Evolutionary conservation across 2,113 vertebrate genomes (phyloP).

Genomic region (Climacteris rufus): DNA sequence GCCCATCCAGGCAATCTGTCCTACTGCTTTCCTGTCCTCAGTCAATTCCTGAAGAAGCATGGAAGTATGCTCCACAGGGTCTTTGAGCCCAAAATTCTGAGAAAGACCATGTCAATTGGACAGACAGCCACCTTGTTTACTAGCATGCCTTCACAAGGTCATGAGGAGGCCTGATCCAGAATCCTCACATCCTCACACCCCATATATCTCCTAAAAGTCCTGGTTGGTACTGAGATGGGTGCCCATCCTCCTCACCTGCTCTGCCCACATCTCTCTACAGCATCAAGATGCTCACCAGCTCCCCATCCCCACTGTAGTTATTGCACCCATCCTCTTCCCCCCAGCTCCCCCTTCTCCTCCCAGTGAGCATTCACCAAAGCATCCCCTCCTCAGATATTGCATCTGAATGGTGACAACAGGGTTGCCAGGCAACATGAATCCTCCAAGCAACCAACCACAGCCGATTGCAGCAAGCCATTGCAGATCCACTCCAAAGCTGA

Average conservation of each 20-base stretch:
- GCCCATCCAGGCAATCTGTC: not conserved
- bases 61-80: not conserved
- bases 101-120: not conserved
- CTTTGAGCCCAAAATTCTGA: not conserved
- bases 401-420: not conserved
- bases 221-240: rapidly evolving
- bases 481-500: not conserved
- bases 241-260: not conserved
- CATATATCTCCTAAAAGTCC: not conserved
- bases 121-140: not conserved
- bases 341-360: not conserved
- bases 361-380: not conserved
- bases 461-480: not conserved
- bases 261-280: not conserved
- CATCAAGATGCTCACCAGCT: not conserved
- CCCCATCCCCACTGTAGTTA: not conserved
- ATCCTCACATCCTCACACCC: rapidly evolving
- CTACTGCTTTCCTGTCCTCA: not conserved
- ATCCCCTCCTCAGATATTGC: not conserved
- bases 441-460: not conserved
- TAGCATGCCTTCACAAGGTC: not conserved
- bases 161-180: not conserved
- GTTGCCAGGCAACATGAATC: slow-evolving; percentile 6
- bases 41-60: not conserved
- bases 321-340: not conserved